Base-by-base conservation (phyloP, 2,888 invertebrate species). In the Dimorphilus gyrociliatus region DNA sequence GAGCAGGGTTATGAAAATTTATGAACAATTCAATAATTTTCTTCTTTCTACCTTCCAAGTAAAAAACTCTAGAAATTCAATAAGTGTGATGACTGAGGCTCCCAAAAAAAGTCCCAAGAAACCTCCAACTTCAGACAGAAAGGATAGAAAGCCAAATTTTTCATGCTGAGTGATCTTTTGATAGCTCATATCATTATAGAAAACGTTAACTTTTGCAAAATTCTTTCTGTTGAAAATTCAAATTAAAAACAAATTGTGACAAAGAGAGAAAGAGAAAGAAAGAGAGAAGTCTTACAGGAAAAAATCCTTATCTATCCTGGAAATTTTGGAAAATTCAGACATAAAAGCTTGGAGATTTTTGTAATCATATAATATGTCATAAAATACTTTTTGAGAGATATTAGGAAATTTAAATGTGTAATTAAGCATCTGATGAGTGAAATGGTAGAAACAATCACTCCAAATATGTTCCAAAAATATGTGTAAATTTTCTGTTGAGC, bases 31-130 rank as follows among this genome's bases (percentile, higher is more conserved):
- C n/a, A n/a, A n/a, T n/a, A n/a, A n/a, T n/a, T n/a, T n/a, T n/a
- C n/a, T n/a, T n/a, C n/a, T n/a, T n/a, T n/a, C n/a, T n/a, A n/a
- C n/a, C n/a, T n/a, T n/a, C n/a, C n/a, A n/a, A n/a, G 27, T n/a
- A 27, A 42, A 15, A 24, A 33, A 34, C 26, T 42, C 42, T 21
- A 42, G 12, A 13, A 42, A 33, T 26, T 42, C 42, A 13, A 30
- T 31, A n/a, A 40, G 18, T 8, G 40, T 38, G n/a, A 42, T 29
- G 16, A 40, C 33, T 19, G 33, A 33, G 23, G 42, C 42, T 4
- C 42, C 42, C n/a, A 42, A 32, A 16, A 42, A 34, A 13, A 42
- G 34, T 4, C 41, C 41, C 25, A 41, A 25, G 23, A 41, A 33
- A 8, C 39, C 39, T 12, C 41, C 41, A n/a, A 40, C 36, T 29